Evolutionary conservation across 1,140 invertebrate species (phyloP).

Genomic region (Ceratosolen fusciceps): DNA sequence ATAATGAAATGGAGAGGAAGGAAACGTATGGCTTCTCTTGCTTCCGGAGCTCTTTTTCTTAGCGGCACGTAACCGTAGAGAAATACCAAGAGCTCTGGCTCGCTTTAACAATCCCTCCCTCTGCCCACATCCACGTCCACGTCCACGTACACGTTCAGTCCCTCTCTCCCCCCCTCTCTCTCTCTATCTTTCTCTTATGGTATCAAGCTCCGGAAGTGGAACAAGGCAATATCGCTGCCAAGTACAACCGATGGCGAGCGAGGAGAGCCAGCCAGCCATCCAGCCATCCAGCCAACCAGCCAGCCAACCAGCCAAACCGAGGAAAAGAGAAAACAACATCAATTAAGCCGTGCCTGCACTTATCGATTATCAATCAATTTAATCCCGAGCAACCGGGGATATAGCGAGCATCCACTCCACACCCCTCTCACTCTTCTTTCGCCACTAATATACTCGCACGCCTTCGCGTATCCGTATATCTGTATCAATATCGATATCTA

Average conservation of each 20-base stretch:
- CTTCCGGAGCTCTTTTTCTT: background rate
- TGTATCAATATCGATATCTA: no score
- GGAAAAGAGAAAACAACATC: background rate
- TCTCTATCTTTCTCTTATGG: background rate
- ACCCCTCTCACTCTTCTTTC: no score
- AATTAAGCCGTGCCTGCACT: background rate
- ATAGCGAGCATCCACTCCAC: constrained; percentile 26
- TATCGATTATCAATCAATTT: constrained; percentile 42
- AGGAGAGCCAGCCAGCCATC: no score
- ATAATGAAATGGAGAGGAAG: constrained; percentile 35
- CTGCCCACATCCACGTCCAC: no score
- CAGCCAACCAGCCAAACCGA: background rate
- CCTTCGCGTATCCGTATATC: no score
- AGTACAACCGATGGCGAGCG: background rate
- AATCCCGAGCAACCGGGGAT: background rate
- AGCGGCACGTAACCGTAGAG: background rate
- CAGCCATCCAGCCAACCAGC: no score
- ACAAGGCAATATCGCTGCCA: background rate
- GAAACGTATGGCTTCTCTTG: background rate
- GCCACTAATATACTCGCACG: no score
- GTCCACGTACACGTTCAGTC: no score
- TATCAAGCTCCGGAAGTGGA: constrained; percentile 6
- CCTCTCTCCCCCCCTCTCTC: background rate
- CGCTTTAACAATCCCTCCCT: no score
- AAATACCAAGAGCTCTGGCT: no score